Base-by-base conservation (phyloP, 2,888 invertebrate species). In the Gasteruption jaculator region DNA sequence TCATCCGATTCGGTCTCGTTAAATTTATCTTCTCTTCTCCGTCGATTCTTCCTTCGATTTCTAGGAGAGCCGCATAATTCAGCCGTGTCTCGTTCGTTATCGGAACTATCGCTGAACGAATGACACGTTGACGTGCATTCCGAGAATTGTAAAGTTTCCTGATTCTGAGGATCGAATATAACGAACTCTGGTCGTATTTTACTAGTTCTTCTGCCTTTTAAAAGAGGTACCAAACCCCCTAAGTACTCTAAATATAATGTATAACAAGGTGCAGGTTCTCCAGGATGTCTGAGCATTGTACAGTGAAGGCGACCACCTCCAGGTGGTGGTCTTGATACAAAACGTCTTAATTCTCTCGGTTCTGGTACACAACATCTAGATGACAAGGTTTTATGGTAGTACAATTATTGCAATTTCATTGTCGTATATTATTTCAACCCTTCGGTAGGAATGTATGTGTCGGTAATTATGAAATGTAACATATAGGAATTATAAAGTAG, bases 111-210 rank as follows among this genome's bases (percentile, higher is more conserved):
- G 15, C 77, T 75, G 54, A 62, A 71, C 31, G 67, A 61, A 8
- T 63, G 64, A 50, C 59, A 66, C 35, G 63, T 64, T 35, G 55
- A 59, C 27, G 50, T 43, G 20, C 58, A 66, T 34, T 67, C 64
- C 20, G 58, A 46, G 10, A 60, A 55, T 11, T 58, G 59, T 25
- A 61, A 58, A 45, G 61, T 66, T 81, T 87, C 87, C 74, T 85
- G 86, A 25, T 79, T 81, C 72, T 92, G 90, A 2, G 92, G 92
- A 73, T 93, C 92, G 67, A 90, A 93, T 61, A 99, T 96, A 42
- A 97, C 92, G 72, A 99, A 99, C 73, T 97, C 97, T 0, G 97
- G 97, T 40, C 95, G 79, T 52, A 99, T 89, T 74, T 96, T 96
- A 71, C 95, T 95, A 45, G 92, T 94, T 46, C 96, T 76, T 58